A percentile compares a stretch with the other conserved stretches of the same genome.
phyloP scores from a whole-genome alignment of 2,888 invertebrate genomes.

The Cepaea hortensis region DNA sequence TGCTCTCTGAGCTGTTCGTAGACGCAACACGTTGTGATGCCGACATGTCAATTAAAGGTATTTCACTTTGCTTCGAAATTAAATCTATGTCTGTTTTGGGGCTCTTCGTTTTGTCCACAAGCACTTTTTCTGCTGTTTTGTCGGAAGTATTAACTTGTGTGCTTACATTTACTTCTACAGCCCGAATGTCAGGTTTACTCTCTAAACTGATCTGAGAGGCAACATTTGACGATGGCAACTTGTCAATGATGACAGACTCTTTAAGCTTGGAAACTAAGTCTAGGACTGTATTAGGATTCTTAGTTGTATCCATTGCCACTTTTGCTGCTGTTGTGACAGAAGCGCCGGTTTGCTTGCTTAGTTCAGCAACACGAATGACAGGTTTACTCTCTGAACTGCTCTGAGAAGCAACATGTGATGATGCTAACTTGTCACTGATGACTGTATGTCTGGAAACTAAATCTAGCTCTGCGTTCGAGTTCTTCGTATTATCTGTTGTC shows the following conservation, averaged over 20 bases:
- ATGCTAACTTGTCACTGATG: no score
- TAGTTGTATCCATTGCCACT: no score
- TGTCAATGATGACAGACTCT: no score
- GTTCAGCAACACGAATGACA: constrained; percentile 55
- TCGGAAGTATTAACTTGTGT: constrained; percentile 51
- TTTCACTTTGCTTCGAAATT: neutral
- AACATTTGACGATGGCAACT: no score
- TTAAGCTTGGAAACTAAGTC: no score
- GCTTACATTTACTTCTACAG: constrained; percentile 57
- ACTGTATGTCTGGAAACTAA: no score
- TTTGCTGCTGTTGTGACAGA: no score
- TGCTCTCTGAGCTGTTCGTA: neutral
- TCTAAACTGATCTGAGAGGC: neutral
- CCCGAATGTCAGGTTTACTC: constrained; percentile 51
- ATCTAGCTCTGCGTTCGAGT: no score
- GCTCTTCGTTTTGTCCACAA: neutral
- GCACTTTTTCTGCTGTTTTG: constrained; percentile 8
- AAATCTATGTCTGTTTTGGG: neutral
- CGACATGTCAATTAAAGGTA: neutral
- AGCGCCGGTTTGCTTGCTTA: no score
- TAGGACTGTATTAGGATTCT: no score
- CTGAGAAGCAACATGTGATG: no score
- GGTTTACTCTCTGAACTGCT: constrained; percentile 35
- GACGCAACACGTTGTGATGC: neutral
- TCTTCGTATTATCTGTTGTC: no score